Conservation (phyloP, 2,888 invertebrate genomes). For the Buathra laborator region DNA sequence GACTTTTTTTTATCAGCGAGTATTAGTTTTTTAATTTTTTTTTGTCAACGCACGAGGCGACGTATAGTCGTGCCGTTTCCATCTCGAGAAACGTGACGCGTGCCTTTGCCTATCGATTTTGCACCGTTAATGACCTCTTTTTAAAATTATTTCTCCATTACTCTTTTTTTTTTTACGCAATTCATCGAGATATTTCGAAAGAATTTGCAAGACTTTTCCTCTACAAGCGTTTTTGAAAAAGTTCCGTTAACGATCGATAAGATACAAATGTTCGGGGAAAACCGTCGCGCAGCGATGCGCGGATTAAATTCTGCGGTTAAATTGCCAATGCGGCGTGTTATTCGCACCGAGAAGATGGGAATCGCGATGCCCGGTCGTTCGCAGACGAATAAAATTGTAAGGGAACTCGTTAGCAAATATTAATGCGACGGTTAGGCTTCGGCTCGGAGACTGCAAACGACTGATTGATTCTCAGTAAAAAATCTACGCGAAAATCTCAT, state of each 20-base stretch:
- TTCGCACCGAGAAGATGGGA: not conserved
- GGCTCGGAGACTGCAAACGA: conserved; percentile 64
- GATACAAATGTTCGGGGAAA: not conserved
- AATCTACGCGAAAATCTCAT: conserved; percentile 72
- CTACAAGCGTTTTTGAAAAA: not conserved
- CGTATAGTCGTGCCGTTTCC: not conserved
- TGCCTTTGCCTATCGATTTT: conserved; percentile 17
- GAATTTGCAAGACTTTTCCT: not conserved
- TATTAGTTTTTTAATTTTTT: not conserved
- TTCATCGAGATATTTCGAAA: not conserved
- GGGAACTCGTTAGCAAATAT: conserved; percentile 47
- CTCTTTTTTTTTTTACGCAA: too few relatives aligned
- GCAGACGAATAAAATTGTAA: conserved; percentile 55
- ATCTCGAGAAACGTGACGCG: conserved; percentile 26
- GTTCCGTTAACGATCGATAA: not conserved
- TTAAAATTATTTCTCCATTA: not conserved
- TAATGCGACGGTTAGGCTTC: conserved; percentile 55
- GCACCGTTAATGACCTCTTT: conserved; percentile 6
- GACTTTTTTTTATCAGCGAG: not conserved
- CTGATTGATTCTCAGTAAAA: conserved; percentile 69
- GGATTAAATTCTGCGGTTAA: not conserved
- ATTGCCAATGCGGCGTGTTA: not conserved
- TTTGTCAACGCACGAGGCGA: not conserved
- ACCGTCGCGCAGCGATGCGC: not conserved
- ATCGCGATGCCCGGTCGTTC: not conserved